Base-by-base conservation (phyloP, 2,113 vertebrate genomes). In the Scalopus aquaticus region DNA sequence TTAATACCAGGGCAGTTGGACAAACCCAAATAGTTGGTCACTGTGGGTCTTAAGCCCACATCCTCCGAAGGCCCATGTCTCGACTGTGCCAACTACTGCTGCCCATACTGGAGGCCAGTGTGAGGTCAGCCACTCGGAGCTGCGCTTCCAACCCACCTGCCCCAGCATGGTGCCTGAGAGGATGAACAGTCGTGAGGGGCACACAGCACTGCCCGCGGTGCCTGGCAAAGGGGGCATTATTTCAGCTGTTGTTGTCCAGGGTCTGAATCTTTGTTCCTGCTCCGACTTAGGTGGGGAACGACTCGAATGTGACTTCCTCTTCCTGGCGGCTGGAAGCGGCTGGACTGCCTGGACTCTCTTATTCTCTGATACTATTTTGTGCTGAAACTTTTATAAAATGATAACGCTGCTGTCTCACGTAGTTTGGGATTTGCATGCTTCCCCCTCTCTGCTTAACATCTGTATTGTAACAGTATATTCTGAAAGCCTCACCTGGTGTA, bases 371-470 rank as follows among this genome's bases (percentile, higher is more conserved):
- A 64, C 73, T 54, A 6, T 91, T 95, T 96, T 96, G 96, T 49
- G 70, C 37, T 96, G 96, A 96, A 98, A 97, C 95, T 97, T 98
- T 95, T 95, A 92, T 90, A 96, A 96, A 94, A 78, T 91, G 95
- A 96, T 95, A 95, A 96, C 77, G 97, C 80, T 84, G 96, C 92
- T 60, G 80, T 84, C 95, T 96, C 5, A 15, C 76, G 96, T 89
- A 94, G 95, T 95, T 95, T 91, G 97, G 96, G 95, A 97, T 95
- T 58, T 87, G 91, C 64, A 12, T 88, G 78, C 95, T 81, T 74
- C 86, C 35, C 95, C 93, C 70, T 98, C 24, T 97, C 95, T 88
- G 86, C 95, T 97, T 91, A 97, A 98, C 98, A 97, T 97, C 98
- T 98, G 97, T 96, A 97, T 94, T 37, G 84, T 95, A 98, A 95